Conservation (phyloP, 2,888 invertebrate genomes). For the Drosophila borealis region DNA sequence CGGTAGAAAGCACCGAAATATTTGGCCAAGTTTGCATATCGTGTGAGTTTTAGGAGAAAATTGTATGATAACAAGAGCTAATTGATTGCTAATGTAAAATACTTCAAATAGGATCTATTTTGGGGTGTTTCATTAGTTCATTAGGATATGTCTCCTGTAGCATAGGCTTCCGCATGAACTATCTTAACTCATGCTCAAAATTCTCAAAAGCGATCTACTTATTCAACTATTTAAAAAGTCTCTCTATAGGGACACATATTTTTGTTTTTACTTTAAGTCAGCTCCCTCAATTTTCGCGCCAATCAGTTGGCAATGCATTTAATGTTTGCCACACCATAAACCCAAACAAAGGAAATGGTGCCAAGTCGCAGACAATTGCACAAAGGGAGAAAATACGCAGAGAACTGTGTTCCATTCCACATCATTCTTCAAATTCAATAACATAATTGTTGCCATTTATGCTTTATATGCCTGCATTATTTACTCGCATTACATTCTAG, state of each 20-base stretch:
- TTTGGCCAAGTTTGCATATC: neutral
- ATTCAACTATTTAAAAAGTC: too few species aligned
- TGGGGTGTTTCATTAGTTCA: too few species aligned
- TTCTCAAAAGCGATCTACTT: neutral
- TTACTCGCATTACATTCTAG: conserved; percentile 43
- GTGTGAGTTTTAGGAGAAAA: neutral
- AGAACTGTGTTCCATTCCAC: conserved; percentile 14
- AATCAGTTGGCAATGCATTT: conserved; percentile 18
- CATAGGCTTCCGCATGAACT: too few species aligned
- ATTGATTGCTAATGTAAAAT: too few species aligned
- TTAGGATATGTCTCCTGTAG: too few species aligned
- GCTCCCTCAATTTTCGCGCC: neutral
- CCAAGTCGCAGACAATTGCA: conserved; percentile 21
- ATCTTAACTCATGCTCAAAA: too few species aligned
- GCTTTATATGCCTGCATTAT: conserved; percentile 52
- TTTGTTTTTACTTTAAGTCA: conserved; percentile 1
- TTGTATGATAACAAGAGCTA: neutral
- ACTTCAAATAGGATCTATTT: too few species aligned
- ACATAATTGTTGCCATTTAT: conserved; percentile 71
- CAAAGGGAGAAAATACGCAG: neutral
- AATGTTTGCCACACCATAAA: neutral
- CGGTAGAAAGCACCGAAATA: neutral
- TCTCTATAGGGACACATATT: neutral
- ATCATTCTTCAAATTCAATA: conserved; percentile 58
- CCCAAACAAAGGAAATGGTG: conserved; percentile 16